phyloP scores from a whole-genome alignment of 2,113 vertebrate species.

The Mastomys coucha region DNA sequence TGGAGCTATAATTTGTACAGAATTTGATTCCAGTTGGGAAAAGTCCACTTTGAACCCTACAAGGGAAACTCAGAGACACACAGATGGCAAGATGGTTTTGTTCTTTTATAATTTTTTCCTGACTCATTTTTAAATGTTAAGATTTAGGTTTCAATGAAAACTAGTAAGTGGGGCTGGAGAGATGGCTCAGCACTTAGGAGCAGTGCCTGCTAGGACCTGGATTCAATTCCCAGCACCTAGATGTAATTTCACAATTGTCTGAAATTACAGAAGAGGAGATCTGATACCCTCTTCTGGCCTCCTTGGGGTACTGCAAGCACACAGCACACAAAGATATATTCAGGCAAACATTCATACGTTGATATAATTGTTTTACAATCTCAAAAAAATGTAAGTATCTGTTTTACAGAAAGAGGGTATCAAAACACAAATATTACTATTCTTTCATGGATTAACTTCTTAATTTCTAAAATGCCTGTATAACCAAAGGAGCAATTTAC shows the following conservation, averaged over 20 bases:
- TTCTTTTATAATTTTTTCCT: conserved; percentile 35
- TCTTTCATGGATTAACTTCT: conserved; percentile 7
- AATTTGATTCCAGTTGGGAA: not conserved
- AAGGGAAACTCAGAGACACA: not conserved
- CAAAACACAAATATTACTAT: not conserved
- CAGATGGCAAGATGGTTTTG: not conserved
- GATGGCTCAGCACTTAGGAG: not conserved
- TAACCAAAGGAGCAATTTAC: conserved; percentile 5
- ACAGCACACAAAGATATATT: not conserved
- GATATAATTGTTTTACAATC: not conserved
- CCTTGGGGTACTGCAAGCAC: not conserved
- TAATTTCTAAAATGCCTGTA: conserved; percentile 2
- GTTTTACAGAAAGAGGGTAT: conserved; percentile 40
- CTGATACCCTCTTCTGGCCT: not conserved
- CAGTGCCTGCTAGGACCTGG: not conserved
- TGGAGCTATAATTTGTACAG: not conserved
- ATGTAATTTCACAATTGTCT: not conserved
- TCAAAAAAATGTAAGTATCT: not conserved
- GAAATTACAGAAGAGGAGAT: not conserved
- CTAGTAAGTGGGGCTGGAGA: not conserved
- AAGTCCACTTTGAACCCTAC: conserved; percentile 14
- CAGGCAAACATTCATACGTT: not conserved
- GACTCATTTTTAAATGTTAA: not conserved
- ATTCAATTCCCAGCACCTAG: not conserved
- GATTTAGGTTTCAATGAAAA: conserved; percentile 32